Evolutionary conservation across 2,797 vertebrate species (phyloP), one percentile per base, ranked within the genome.

Genomic region (Lagorchestes hirsutus): DNA sequence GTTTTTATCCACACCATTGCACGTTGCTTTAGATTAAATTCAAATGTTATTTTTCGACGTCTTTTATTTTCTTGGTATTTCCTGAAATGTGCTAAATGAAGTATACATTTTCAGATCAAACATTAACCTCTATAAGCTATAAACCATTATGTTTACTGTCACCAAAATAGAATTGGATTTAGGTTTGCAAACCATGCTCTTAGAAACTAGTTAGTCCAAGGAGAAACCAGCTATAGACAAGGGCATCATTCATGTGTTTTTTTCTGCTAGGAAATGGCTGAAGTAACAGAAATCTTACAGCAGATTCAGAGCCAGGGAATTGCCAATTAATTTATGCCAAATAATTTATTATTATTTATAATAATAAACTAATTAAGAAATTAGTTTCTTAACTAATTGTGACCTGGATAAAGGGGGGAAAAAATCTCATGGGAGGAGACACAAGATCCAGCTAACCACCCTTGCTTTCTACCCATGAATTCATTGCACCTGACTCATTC

Each of bases 41-140:
- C 0, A 59, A 59, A 59, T 31, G 12, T 59, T 58, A 58, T 31
- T 59, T 59, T 59, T 31, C 3, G 0, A 31, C 31, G 58, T 12
- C 28, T 31, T 12, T 59, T 31, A 59, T 59, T 59, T 31, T 29
- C 29, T 31, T 59, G 29, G 34, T 54, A 95, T 91, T 91, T 74
- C 13, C 22, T 57, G 31, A 67, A 92, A 59, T 6, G 92, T 93
- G 0, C 90, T 74, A 94, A 11, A 46, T 56, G 13, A 95, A 92
- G 50, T 59, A 31, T 55, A 82, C 93, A 95, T 94, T 94, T 96
- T 91, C 90, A 34, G n/a, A 56, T 18, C 14, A 95, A 82, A 29
- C 54, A 92, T 54, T 29, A 96, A 93, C 0, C 0, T 95, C 27
- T 92, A 22, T 93, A 59, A 8, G n/a, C 1, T 95, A 29, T 5